phyloP scores from a whole-genome alignment of 2,797 vertebrate genomes.

The Euthynnus affinis region DNA sequence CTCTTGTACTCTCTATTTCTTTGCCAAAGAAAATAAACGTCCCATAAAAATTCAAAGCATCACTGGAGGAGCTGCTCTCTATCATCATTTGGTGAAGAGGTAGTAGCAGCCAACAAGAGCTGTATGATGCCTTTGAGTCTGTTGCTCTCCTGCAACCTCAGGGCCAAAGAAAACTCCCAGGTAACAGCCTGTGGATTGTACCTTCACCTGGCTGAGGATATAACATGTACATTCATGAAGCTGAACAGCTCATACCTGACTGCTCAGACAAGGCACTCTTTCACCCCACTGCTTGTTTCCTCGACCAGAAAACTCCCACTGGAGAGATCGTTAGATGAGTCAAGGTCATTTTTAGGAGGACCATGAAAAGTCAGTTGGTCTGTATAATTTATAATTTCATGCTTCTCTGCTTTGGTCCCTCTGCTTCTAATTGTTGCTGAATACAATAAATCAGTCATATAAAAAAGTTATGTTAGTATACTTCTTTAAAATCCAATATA shows the following conservation, averaged over 20 bases:
- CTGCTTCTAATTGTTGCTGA: not conserved
- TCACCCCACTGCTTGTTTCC: slow-evolving; percentile 63
- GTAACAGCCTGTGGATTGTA: slow-evolving; percentile 80
- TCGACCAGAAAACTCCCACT: slow-evolving; percentile 46
- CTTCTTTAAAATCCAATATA: not conserved
- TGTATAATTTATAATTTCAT: slow-evolving; percentile 8
- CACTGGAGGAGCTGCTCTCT: slow-evolving; percentile 55
- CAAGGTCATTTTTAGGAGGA: slow-evolving; percentile 45
- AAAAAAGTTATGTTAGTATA: not conserved
- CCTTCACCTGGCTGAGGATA: slow-evolving; percentile 69
- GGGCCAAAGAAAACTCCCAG: slow-evolving; percentile 80
- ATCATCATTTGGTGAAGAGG: slow-evolving; percentile 54
- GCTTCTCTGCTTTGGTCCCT: not conserved
- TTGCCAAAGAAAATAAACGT: slow-evolving; percentile 69
- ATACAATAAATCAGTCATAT: not conserved
- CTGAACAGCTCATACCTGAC: slow-evolving; percentile 64
- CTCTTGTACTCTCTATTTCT: slow-evolving; percentile 37
- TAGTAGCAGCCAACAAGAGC: slow-evolving; percentile 50
- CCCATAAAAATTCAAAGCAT: slow-evolving; percentile 64
- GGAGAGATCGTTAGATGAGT: slow-evolving; percentile 57
- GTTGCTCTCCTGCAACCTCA: slow-evolving; percentile 27
- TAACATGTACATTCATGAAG: slow-evolving; percentile 80
- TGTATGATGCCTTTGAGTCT: slow-evolving; percentile 75
- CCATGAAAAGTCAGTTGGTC: not conserved
- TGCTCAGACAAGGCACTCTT: slow-evolving; percentile 75